Conservation (phyloP, 92 coral and sea anemone species). For the Meandrina meandrites region DNA sequence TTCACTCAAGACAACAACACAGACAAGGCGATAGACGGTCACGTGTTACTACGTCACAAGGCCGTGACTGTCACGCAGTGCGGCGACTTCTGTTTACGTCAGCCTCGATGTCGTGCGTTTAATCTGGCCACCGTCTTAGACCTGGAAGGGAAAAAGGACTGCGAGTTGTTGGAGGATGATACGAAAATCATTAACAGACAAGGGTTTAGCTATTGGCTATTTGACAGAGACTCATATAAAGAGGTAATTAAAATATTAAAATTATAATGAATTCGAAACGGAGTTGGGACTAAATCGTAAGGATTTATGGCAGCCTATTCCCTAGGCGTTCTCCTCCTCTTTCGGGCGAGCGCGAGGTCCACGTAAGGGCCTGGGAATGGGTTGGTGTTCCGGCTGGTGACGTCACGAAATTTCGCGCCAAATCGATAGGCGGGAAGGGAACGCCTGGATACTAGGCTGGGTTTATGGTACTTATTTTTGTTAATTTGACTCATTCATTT, state of each 20-base stretch:
- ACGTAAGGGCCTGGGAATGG: too few relatives aligned
- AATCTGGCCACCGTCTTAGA: conserved; percentile 28
- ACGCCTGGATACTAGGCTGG: too few relatives aligned
- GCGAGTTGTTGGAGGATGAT: conserved; percentile 6
- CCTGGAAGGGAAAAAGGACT: conserved; percentile 6
- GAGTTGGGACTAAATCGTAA: too few relatives aligned
- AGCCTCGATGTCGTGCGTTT: conserved; percentile 45
- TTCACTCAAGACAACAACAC: not conserved
- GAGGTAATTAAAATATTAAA: conserved; percentile 23
- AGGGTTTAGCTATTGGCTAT: conserved; percentile 28
- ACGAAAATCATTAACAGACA: not conserved
- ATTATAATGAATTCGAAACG: too few relatives aligned
- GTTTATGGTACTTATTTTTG: not conserved
- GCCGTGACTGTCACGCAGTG: conserved; percentile 52
- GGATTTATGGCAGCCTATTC: too few relatives aligned
- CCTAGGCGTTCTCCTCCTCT: too few relatives aligned
- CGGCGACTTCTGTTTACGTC: conserved; percentile 62
- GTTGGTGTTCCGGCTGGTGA: too few relatives aligned
- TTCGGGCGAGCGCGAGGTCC: too few relatives aligned
- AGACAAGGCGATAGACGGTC: conserved; percentile 42
- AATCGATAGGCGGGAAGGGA: too few relatives aligned
- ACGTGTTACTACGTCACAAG: conserved; percentile 27
- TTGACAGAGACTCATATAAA: conserved; percentile 15
- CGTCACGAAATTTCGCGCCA: too few relatives aligned
- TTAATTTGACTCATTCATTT: not conserved